Evolutionary conservation across 2,797 vertebrate species (phyloP).

Genomic region (Podarcis lilfordi): DNA sequence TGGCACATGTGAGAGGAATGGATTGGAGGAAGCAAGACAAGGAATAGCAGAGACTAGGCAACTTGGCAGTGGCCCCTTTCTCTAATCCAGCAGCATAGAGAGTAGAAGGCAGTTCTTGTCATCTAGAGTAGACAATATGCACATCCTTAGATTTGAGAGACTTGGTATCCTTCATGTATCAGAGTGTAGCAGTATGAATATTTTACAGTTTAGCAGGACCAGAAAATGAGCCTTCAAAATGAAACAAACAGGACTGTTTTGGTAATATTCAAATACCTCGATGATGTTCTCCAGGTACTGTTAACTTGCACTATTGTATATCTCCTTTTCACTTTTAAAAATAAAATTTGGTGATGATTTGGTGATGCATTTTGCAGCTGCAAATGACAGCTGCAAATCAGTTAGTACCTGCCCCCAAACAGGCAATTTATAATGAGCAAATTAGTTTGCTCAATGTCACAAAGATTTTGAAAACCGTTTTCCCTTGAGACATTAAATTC

Average conservation of each 20-base stretch:
- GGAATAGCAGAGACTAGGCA: no score
- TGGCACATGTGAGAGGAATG: no score
- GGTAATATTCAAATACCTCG: neutral
- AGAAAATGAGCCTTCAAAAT: no score
- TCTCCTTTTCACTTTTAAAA: neutral
- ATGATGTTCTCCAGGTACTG: neutral
- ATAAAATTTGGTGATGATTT: neutral
- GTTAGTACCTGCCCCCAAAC: constrained; percentile 1
- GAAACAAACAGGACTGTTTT: neutral
- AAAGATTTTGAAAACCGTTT: neutral
- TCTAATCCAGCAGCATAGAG: no score
- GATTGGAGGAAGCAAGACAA: no score
- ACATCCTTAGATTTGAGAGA: no score
- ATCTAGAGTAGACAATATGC: no score
- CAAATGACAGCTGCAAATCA: neutral
- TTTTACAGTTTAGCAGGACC: no score
- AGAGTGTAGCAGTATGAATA: no score
- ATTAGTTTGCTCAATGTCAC: neutral
- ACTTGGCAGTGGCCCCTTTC: no score
- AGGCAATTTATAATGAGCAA: neutral
- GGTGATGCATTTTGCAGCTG: constrained; percentile 15
- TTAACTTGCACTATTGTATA: neutral
- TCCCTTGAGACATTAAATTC: constrained; percentile 7
- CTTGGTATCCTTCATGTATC: no score
- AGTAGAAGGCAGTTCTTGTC: no score